phyloP scores from a whole-genome alignment of 1,140 invertebrate species.

The Macrobrachium rosenbergii region DNA sequence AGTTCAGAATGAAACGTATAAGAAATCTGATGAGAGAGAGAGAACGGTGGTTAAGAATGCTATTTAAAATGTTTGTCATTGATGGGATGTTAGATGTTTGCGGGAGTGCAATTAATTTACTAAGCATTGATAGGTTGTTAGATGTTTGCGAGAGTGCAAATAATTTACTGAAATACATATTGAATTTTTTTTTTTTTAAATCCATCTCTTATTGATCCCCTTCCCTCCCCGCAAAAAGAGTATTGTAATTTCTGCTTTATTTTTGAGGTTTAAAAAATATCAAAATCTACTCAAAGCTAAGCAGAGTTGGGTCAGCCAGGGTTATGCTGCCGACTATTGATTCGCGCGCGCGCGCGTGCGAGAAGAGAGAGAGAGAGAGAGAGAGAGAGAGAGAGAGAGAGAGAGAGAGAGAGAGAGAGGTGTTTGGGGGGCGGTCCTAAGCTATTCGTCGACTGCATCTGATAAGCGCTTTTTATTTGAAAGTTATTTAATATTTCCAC shows the following conservation, averaged over 20 bases:
- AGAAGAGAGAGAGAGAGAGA: constrained; percentile 15
- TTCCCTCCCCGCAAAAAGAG: too few relatives aligned
- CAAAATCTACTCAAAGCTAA: neutral
- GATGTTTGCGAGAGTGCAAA: too few relatives aligned
- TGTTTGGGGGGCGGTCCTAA: neutral
- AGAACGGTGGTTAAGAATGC: neutral
- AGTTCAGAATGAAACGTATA: too few relatives aligned
- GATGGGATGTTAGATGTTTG: neutral
- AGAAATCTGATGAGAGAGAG: neutral
- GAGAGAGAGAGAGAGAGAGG: too few relatives aligned
- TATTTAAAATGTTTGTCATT: neutral
- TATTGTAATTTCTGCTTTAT: too few relatives aligned
- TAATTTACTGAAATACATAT: too few relatives aligned
- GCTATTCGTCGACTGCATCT: neutral
- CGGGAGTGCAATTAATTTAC: too few relatives aligned
- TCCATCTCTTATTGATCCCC: too few relatives aligned
- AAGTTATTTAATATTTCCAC: too few relatives aligned
- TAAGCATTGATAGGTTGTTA: too few relatives aligned
- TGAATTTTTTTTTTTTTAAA: too few relatives aligned
- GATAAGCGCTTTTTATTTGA: neutral
- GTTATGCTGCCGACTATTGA: neutral
- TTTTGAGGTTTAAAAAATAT: too few relatives aligned
- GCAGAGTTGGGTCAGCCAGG: neutral
- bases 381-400: neutral
- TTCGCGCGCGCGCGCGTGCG: neutral